Evolutionary conservation across 2,113 vertebrate species (phyloP).

Genomic region (Pantherophis guttatus): DNA sequence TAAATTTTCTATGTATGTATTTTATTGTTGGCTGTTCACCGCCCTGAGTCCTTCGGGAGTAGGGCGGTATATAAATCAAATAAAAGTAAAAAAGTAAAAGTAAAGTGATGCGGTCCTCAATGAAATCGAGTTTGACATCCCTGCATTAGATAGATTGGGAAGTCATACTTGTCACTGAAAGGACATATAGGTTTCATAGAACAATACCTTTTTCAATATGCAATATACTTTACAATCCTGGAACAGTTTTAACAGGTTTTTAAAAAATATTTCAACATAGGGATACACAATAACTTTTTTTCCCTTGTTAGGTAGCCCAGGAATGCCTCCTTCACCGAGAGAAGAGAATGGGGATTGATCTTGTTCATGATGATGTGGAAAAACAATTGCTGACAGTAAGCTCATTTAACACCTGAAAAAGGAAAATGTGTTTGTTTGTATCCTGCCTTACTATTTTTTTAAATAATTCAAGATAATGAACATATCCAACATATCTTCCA

Average conservation of each 20-base stretch:
- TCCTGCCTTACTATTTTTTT: not conserved
- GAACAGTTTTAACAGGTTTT: not conserved
- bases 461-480: not conserved
- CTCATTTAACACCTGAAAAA: not conserved
- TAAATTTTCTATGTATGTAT: too few relatives aligned
- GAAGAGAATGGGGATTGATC: constrained; percentile 91
- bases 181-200: not conserved
- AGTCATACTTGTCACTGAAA: not conserved
- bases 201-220: not conserved
- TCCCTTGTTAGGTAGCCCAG: constrained; percentile 76
- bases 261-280: not conserved
- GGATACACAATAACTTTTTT: not conserved
- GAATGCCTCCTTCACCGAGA: constrained; percentile 93
- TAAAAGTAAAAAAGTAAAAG: too few relatives aligned
- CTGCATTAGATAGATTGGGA: not conserved
- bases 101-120: too few relatives aligned
- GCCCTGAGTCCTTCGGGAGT: too few relatives aligned
- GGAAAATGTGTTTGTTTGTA: not conserved
- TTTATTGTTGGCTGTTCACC: too few relatives aligned
- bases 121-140: too few relatives aligned
- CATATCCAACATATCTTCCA: not conserved
- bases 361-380: constrained; percentile 88
- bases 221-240: not conserved
- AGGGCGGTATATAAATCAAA: too few relatives aligned
- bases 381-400: constrained; percentile 83